Evolutionary conservation across 2,888 invertebrate species (phyloP).

Genomic region (Lydus trimaculatus): DNA sequence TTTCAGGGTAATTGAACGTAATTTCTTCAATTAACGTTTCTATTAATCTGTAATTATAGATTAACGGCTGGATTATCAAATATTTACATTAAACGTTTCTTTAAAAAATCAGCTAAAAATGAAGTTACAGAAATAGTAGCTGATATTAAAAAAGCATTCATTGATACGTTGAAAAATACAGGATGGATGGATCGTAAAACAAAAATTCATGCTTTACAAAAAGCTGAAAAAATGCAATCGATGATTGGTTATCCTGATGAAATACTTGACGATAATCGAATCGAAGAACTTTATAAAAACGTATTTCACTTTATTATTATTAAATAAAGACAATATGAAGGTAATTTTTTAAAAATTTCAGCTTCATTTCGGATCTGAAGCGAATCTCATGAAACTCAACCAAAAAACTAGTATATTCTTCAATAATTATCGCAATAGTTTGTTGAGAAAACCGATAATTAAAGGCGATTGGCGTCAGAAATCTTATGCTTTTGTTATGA

Average conservation of each 20-base stretch:
- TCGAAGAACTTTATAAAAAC: conserved; percentile 23
- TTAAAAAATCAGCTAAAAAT: conserved; percentile 31
- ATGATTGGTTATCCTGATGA: conserved; percentile 28
- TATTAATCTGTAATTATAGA: conserved; percentile 1
- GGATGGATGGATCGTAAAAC: conserved; percentile 44
- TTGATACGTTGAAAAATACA: conserved; percentile 35
- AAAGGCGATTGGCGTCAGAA: background rate
- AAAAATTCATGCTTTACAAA: conserved; percentile 36
- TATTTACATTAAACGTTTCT: conserved; percentile 30
- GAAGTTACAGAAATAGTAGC: conserved; percentile 37
- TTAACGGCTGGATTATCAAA: conserved; percentile 16
- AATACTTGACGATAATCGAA: conserved; percentile 18
- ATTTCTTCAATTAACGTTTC: background rate
- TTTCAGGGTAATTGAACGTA: background rate
- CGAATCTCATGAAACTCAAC: background rate
- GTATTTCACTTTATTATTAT: background rate
- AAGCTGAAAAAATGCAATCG: conserved; percentile 36
- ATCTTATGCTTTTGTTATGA: background rate
- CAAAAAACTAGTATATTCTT: background rate
- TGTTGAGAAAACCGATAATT: background rate
- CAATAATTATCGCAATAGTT: background rate
- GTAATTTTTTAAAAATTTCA: too few relatives aligned
- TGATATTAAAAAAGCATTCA: conserved; percentile 35
- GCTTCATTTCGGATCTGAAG: background rate
- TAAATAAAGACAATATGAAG: background rate